These are phyloP conservation scores for Napeogenes inachia DNA, from an alignment of 2,888 invertebrate species.

Conservation along the genomic window DNA sequence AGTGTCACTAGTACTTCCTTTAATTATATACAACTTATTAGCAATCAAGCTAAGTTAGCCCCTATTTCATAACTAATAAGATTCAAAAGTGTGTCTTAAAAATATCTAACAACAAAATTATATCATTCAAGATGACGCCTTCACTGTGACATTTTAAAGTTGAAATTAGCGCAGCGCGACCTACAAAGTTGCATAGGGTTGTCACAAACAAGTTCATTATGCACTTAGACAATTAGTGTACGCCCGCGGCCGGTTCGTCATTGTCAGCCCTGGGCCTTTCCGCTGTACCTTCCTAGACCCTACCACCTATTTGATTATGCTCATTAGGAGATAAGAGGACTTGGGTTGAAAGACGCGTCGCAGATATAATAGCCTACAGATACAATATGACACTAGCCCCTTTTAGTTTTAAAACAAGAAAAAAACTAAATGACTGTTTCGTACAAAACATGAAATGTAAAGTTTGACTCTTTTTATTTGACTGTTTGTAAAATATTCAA, in stretches of 20 bases:
- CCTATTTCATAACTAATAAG: constrained; percentile 29
- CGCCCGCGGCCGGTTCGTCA: constrained; percentile 51
- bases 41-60: constrained; percentile 31
- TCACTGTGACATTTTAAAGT: constrained; percentile 36
- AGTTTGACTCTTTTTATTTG: not conserved
- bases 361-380: constrained; percentile 17
- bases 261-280: constrained; percentile 61
- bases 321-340: constrained; percentile 35
- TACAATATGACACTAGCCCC: constrained; percentile 17
- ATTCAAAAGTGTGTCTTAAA: constrained; percentile 21
- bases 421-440: constrained; percentile 8
- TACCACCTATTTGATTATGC: constrained; percentile 44
- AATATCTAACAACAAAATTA: constrained; percentile 17
- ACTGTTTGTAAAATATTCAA: no score
- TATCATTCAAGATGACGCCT: constrained; percentile 39
- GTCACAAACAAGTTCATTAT: constrained; percentile 71
- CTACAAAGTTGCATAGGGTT: constrained; percentile 53
- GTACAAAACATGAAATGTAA: not conserved
- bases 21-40: constrained; percentile 31
- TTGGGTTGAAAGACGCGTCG: constrained; percentile 16
- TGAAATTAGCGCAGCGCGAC: constrained; percentile 27
- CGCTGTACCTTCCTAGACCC: constrained; percentile 49
- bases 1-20: constrained; percentile 47
- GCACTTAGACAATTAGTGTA: constrained; percentile 76
- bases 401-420: constrained; percentile 13